Evolutionary conservation across 2,888 invertebrate species (phyloP).

Genomic region (Phasia obesa): DNA sequence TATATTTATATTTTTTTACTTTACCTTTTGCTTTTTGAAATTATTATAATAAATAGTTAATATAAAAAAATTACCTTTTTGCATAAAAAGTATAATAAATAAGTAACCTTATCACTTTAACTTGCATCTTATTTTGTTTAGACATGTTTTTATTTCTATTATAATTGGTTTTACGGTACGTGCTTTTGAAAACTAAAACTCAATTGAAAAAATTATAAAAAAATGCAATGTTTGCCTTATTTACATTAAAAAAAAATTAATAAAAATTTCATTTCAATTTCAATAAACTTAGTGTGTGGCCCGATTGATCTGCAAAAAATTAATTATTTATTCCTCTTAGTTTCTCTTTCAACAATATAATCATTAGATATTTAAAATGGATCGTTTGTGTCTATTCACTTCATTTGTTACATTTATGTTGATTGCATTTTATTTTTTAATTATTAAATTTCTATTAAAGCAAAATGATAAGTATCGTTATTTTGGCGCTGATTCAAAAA

Average conservation of each 20-base stretch:
- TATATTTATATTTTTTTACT: too few relatives aligned
- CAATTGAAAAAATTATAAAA: slow-evolving; percentile 31
- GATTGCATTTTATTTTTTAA: neutral
- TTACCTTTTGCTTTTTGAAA: too few relatives aligned
- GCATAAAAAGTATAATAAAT: neutral
- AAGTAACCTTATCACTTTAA: slow-evolving; percentile 10
- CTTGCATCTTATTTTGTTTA: slow-evolving; percentile 6
- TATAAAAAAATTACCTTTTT: too few relatives aligned
- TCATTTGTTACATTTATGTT: neutral
- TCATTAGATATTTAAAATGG: slow-evolving; percentile 47
- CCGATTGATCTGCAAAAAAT: slow-evolving; percentile 30
- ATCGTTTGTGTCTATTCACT: slow-evolving; percentile 38
- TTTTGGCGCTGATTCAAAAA: slow-evolving; percentile 36
- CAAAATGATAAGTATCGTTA: slow-evolving; percentile 34
- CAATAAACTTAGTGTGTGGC: slow-evolving; percentile 40
- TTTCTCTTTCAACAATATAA: slow-evolving; percentile 48
- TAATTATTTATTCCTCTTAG: slow-evolving; percentile 55
- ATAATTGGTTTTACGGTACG: slow-evolving; percentile 64
- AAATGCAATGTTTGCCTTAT: slow-evolving; percentile 21
- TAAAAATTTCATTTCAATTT: slow-evolving; percentile 25
- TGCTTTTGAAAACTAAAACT: slow-evolving; percentile 35
- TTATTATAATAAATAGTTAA: too few relatives aligned
- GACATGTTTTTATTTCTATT: slow-evolving; percentile 43
- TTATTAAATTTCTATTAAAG: slow-evolving; percentile 22
- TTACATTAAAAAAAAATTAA: neutral